phyloP scores from a whole-genome alignment of 2,888 invertebrate genomes.

The Tachina grossa region DNA sequence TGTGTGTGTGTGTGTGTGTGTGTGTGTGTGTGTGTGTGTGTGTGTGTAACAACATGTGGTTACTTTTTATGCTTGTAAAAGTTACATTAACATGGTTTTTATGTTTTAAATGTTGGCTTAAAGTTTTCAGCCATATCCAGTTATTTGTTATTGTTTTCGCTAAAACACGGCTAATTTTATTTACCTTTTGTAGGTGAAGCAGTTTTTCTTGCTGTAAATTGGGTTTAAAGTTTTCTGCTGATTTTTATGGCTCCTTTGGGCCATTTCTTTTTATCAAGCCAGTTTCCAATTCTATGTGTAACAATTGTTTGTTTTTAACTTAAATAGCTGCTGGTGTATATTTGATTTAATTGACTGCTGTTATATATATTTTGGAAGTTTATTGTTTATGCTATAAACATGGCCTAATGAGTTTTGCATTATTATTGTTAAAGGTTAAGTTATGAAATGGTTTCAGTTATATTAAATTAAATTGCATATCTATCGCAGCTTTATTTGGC shows the following conservation, averaged over 20 bases:
- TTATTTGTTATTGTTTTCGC: slow-evolving; percentile 22
- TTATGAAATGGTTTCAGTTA: neutral
- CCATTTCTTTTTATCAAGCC: neutral
- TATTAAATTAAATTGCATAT: neutral
- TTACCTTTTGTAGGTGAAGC: slow-evolving; percentile 17
- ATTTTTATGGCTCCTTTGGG: slow-evolving; percentile 41
- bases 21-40: too few species aligned
- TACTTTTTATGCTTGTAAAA: slow-evolving; percentile 4
- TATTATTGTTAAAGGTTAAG: slow-evolving; percentile 27
- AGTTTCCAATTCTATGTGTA: slow-evolving; percentile 31
- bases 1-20: too few species aligned
- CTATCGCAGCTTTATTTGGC: slow-evolving; percentile 11
- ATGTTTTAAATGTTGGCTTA: slow-evolving; percentile 38
- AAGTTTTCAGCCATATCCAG: slow-evolving; percentile 45
- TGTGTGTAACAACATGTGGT: slow-evolving; percentile 38
- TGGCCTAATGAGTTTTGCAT: slow-evolving; percentile 14
- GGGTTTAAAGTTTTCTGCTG: slow-evolving; percentile 17
- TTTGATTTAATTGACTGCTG: slow-evolving; percentile 53
- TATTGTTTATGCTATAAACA: slow-evolving; percentile 14
- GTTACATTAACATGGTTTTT: slow-evolving; percentile 59
- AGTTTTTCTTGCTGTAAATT: slow-evolving; percentile 29
- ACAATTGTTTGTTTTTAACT: slow-evolving; percentile 38
- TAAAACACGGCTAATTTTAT: slow-evolving; percentile 2
- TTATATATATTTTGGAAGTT: neutral
- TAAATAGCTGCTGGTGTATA: slow-evolving; percentile 40